phyloP scores from a whole-genome alignment of 2,888 invertebrate genomes.

The Drosophila siamana region DNA sequence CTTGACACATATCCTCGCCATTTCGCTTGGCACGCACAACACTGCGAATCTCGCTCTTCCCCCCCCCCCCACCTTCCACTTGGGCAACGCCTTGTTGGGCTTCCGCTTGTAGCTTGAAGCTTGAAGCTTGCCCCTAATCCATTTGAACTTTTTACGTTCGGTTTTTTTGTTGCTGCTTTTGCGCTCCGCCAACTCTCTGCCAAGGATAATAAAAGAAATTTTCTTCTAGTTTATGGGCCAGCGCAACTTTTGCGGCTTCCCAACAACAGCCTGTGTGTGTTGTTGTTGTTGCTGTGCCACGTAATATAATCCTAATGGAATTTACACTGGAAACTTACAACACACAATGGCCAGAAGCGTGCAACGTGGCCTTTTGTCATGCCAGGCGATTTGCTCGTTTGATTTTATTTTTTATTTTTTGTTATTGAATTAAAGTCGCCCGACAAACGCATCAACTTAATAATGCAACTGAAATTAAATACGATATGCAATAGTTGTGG shows the following conservation, averaged over 20 bases:
- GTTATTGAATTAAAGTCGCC: conserved; percentile 24
- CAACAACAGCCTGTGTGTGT: conserved; percentile 4
- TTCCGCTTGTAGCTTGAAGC: conserved; percentile 65
- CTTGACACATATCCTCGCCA: conserved; percentile 72
- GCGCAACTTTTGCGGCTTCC: conserved; percentile 72
- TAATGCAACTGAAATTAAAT: not conserved
- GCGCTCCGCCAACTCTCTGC: conserved; percentile 63
- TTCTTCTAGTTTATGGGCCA: conserved; percentile 72
- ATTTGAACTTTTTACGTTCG: conserved; percentile 65
- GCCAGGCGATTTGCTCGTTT: conserved; percentile 18
- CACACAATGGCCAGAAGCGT: conserved; percentile 47
- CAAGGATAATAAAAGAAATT: conserved; percentile 77
- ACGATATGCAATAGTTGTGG: not conserved
- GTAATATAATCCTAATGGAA: conserved; percentile 83
- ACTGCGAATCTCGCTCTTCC: conserved; percentile 17
- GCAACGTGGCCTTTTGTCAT: conserved; percentile 61
- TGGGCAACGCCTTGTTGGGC: conserved; percentile 73
- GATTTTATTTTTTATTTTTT: conserved; percentile 13
- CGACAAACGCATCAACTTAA: conserved; percentile 12
- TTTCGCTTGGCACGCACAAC: conserved; percentile 71
- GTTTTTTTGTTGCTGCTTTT: not conserved
- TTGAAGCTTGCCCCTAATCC: conserved; percentile 78
- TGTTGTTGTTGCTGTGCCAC: conserved; percentile 35
- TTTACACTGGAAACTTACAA: conserved; percentile 74
- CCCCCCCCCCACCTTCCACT: not conserved